Percentiles rank a stretch among this genome's conserved stretches.
Conservation (phyloP, 2,797 vertebrate genomes). For the Lagocephalus sceleratus region DNA sequence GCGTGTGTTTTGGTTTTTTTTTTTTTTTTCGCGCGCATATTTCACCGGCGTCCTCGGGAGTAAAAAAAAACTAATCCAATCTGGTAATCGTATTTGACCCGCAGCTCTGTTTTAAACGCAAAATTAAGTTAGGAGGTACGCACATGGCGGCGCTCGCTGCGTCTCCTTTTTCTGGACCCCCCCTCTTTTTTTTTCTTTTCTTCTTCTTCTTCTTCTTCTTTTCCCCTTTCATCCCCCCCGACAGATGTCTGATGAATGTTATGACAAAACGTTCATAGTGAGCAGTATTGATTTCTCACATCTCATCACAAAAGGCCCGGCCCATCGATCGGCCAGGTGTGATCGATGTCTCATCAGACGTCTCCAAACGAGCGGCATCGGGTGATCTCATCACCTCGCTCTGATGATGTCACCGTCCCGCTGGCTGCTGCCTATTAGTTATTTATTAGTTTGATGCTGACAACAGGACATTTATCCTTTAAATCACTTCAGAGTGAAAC, state of each 20-base stretch:
- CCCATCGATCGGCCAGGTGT: slow-evolving; percentile 63
- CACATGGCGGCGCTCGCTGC: slow-evolving; percentile 8
- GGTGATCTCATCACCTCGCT: slow-evolving; percentile 54
- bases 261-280: slow-evolving; percentile 60
- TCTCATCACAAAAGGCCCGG: slow-evolving; percentile 49
- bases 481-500: not conserved
- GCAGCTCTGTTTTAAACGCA: not conserved
- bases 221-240: slow-evolving; percentile 43
- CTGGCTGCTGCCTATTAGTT: slow-evolving; percentile 38
- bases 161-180: not conserved
- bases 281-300: slow-evolving; percentile 66
- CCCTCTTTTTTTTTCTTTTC: not conserved
- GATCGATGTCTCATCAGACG: slow-evolving; percentile 72
- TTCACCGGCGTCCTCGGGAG: not conserved
- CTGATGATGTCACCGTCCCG: slow-evolving; percentile 43
- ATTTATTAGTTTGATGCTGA: too few relatives aligned
- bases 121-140: slow-evolving; percentile 1
- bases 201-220: slow-evolving; percentile 2
- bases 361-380: slow-evolving; percentile 61
- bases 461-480: not conserved
- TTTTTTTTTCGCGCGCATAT: not conserved
- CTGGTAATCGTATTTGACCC: not conserved
- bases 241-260: slow-evolving; percentile 64
- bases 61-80: slow-evolving; percentile 5
- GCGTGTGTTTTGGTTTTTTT: too few relatives aligned